Base-by-base conservation (phyloP, 1,140 invertebrate genomes). In the Orussus abietinus region DNA sequence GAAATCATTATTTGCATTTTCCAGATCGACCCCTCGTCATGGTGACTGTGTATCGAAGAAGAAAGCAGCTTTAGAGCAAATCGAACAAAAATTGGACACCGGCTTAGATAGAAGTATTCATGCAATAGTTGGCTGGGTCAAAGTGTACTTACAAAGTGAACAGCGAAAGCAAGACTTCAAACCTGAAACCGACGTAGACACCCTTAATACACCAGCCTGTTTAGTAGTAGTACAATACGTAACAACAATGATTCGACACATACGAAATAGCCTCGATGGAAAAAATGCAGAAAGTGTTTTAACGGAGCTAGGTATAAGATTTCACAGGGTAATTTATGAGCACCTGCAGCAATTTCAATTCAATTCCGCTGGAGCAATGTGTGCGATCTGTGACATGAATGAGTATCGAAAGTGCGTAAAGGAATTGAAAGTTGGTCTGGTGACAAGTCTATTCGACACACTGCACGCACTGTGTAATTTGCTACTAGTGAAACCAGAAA, bases 121-220 rank as follows among this genome's bases (percentile, higher is more conserved):
- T 43, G 90, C 92, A 0, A 84, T 97, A 14, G 82, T 91, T 42
- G 86, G 87, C 12, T 98, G 93, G 89, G 86, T 96, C 0, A 90
- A 89, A 72, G 76, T 91, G 32, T 86, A 95, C 59, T 75, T 99
- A 2, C 86, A 92, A 67, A 84, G 80, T 3, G 94, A 98, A 65
- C 96, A 99, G 72, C 92, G 92, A 64, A 96, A 96, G 65, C 88
- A 85, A 1, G 96, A 98, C 67, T 98, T 96, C 56, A 96, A 91
- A 61, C 92, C 94, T 0, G 96, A 98, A 69, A 86, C 78, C 4
- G 86, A 90, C 56, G 80, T 86, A 4, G 84, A 89, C 55, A 89
- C 86, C 1, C 67, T 90, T 15, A 82, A 82, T 5, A 89, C 86
- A 17, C 70, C 80, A 3, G 92, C 94, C 1, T 98, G 94, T 72